Base-by-base conservation (phyloP, 2,888 invertebrate species). In the Reticulitermes lucifugus region DNA sequence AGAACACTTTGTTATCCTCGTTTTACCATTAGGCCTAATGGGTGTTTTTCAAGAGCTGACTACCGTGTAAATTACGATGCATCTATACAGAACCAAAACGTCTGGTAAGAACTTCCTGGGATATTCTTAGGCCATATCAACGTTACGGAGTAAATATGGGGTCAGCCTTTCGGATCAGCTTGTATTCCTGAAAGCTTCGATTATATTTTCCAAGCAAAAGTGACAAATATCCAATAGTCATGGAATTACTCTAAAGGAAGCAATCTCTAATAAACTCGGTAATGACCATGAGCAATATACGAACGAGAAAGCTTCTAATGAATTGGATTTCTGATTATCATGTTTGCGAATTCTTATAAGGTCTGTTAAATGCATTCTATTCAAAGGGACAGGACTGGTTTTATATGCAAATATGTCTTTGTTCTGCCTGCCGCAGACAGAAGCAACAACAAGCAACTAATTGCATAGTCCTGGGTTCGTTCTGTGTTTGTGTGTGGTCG, bases 381-480 rank as follows among this genome's bases (percentile, higher is more conserved):
- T 70, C 55, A 55, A 4, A 55, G 18, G 29, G 25, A 35, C 35
- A 73, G 21, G 41, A 73, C 73, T 7, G 35, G 73, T 35, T 73
- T 41, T 41, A 43, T 41, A 73, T 73, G 73, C 41, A 73, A 73
- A 73, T 73, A 73, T 70, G 29, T 29, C 70, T 29, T n/a, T n/a
- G 14, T 6, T 25, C 29, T 14, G 25, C 12, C n/a, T 70, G 55
- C 55, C 55, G 55, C 55, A 18, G 55, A 55, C 55, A 55, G 14
- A 55, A 55, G 55, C 14, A 18, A 70, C 65, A 70, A 70, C 18
- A 10, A 73, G 73, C 41, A 41, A 41, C 73, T 73, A 73, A 73
- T 73, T 73, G 73, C 73, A 41, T 41, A 73, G 73, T 73, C 73
- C 41, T 70, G 70, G 25, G 73, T 73, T 41, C 41, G 73, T 73